Evolutionary conservation across 2,113 vertebrate genomes (phyloP), one percentile per base, ranked within the genome.

Genomic region (Nothocercus julius): DNA sequence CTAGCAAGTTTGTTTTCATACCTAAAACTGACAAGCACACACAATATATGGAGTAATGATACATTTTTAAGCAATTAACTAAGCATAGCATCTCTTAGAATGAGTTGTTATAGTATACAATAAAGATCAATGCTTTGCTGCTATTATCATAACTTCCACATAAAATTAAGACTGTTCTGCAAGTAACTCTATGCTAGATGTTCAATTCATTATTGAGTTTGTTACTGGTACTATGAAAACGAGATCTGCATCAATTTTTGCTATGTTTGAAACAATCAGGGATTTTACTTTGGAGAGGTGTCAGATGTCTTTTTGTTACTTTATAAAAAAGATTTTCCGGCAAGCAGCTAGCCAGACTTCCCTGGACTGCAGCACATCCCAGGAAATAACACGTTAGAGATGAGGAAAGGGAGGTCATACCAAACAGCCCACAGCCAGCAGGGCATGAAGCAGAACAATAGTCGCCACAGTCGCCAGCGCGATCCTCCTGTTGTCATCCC

Each of bases 341-440:
- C 9, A 36, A 78, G 24, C 34, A 87, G 54, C 64, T 56, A 78
- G 24, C 25, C 11, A 49, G 19, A 47, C 74, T 45, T 61, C 58
- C 30, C 74, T 16, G 13, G 21, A 45, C 62, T 1, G 0, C 3
- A 64, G 40, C 3, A 3, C 1, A 8, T 9, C 44, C 63, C 49
- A 73, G 9, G 49, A 30, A 42, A 17, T 0, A 36, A 17, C 2
- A 64, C 24, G 6, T 4, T 0, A 42, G 22, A 78, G 16, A 6
- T 69, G 24, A 79, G 47, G 25, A 76, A 70, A 62, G 74, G 80
- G 78, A 73, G 28, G 16, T 82, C 95, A 7, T 99, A 99, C 99
- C 99, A 99, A 98, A 75, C 98, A 99, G 82, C 99, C 99, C 2
- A 99, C 98, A 45, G 99, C 98, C 15, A 99, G 98, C 81, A 99